Evolutionary conservation across 1,140 invertebrate genomes (phyloP).

Genomic region (Pectinophora gossypiella): DNA sequence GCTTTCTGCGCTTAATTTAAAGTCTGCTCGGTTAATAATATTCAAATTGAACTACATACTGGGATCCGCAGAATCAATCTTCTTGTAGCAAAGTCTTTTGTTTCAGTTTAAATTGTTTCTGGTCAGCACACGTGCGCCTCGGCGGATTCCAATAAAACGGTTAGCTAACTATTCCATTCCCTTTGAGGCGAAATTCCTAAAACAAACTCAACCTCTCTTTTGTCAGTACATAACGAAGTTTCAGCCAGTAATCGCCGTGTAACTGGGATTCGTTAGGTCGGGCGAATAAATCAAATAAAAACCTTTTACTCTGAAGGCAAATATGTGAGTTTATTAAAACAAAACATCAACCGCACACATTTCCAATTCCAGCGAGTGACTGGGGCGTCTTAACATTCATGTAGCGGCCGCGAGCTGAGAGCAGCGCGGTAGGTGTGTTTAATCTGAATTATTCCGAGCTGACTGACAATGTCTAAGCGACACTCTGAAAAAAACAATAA

Average conservation of each 20-base stretch:
- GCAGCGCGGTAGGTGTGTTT: slow-evolving; percentile 58
- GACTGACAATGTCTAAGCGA: slow-evolving; percentile 64
- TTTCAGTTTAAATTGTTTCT: slow-evolving; percentile 1
- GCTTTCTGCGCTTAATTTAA: no score
- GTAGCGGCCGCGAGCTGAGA: slow-evolving; percentile 16
- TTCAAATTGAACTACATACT: no score
- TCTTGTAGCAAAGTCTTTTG: neutral
- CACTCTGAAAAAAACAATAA: slow-evolving; percentile 53
- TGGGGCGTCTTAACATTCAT: slow-evolving; percentile 53
- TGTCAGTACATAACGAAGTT: slow-evolving; percentile 16
- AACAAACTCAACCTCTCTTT: slow-evolving; percentile 17
- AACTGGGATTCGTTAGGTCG: slow-evolving; percentile 43
- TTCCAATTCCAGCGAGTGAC: slow-evolving; percentile 50
- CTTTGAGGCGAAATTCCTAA: slow-evolving; percentile 13
- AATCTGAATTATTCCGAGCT: slow-evolving; percentile 65
- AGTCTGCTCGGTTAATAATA: no score
- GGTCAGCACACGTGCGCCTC: neutral
- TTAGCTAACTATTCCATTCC: slow-evolving; percentile 6
- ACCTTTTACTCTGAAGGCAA: slow-evolving; percentile 50
- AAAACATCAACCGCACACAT: slow-evolving; percentile 55
- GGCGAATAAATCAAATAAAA: slow-evolving; percentile 56
- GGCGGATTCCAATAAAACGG: slow-evolving; percentile 6
- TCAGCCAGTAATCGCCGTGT: slow-evolving; percentile 29
- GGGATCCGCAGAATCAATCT: neutral
- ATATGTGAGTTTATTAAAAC: slow-evolving; percentile 65